Conservation (phyloP, 2,888 invertebrate species). For the Aquatica leii region DNA sequence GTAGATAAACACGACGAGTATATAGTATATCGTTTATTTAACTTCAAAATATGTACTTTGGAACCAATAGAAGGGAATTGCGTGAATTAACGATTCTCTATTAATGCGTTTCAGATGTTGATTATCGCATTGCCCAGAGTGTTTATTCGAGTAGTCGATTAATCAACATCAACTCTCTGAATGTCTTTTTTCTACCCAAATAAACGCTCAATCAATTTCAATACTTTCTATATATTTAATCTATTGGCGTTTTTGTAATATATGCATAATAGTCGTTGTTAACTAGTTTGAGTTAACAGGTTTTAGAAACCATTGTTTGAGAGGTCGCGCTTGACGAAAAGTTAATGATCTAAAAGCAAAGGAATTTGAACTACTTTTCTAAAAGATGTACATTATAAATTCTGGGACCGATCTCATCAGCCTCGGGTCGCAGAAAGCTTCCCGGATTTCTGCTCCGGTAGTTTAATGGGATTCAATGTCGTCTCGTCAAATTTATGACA, state of each 20-base stretch:
- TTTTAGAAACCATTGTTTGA: too few relatives aligned
- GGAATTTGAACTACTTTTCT: slow-evolving; percentile 47
- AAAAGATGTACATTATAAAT: slow-evolving; percentile 55
- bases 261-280: too few relatives aligned
- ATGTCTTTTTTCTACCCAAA: slow-evolving; percentile 16
- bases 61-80: not conserved
- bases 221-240: not conserved
- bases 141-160: slow-evolving; percentile 15
- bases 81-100: not conserved
- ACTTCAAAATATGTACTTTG: too few relatives aligned
- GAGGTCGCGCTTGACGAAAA: slow-evolving; percentile 22
- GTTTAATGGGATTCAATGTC: slow-evolving; percentile 54
- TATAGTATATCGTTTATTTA: too few relatives aligned
- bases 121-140: slow-evolving; percentile 15
- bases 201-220: slow-evolving; percentile 14
- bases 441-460: slow-evolving; percentile 53
- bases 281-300: too few relatives aligned
- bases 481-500: slow-evolving; percentile 54
- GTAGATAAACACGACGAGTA: too few relatives aligned
- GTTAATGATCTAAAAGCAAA: slow-evolving; percentile 46
- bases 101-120: slow-evolving; percentile 19
- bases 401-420: slow-evolving; percentile 54
- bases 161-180: slow-evolving; percentile 20
- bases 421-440: slow-evolving; percentile 48
- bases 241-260: not conserved